Percentiles rank a stretch among this genome's conserved stretches.
Evolutionary conservation across 2,113 vertebrate species (phyloP).

Genomic region (Toxotes chatareus): DNA sequence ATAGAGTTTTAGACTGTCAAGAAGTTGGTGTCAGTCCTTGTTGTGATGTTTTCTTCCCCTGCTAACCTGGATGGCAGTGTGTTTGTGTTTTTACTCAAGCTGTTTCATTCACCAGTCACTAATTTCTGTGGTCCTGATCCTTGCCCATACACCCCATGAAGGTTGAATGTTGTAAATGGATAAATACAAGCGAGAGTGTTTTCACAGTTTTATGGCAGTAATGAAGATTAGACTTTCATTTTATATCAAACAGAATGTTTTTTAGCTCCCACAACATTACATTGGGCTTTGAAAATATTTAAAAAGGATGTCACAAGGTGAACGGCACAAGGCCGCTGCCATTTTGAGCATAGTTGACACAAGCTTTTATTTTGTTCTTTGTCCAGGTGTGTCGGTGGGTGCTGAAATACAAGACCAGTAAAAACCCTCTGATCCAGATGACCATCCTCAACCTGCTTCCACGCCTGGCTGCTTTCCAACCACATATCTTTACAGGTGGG

Average conservation of each 20-base stretch:
- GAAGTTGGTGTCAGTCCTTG: no score
- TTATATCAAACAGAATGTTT: no score
- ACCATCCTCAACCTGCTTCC: slow-evolving; percentile 95
- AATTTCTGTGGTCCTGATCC: no score
- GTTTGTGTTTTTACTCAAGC: no score
- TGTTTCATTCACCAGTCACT: no score
- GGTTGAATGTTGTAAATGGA: neutral
- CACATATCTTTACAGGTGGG: slow-evolving; percentile 94
- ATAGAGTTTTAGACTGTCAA: no score
- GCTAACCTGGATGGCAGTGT: no score
- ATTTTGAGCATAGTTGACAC: neutral
- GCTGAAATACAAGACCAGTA: slow-evolving; percentile 94
- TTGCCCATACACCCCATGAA: neutral
- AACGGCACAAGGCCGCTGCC: neutral
- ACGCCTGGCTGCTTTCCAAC: slow-evolving; percentile 94
- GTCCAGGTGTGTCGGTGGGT: slow-evolving; percentile 97
- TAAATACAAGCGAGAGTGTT: neutral
- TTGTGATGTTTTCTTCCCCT: no score
- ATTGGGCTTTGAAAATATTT: neutral
- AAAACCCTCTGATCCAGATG: slow-evolving; percentile 98
- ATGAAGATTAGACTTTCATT: neutral
- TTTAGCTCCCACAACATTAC: neutral
- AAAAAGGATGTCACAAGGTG: neutral
- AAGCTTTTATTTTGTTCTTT: slow-evolving; percentile 22
- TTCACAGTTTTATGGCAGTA: neutral